Conservation (phyloP, 1,140 invertebrate species). For the Gonatopus flavifemur region DNA sequence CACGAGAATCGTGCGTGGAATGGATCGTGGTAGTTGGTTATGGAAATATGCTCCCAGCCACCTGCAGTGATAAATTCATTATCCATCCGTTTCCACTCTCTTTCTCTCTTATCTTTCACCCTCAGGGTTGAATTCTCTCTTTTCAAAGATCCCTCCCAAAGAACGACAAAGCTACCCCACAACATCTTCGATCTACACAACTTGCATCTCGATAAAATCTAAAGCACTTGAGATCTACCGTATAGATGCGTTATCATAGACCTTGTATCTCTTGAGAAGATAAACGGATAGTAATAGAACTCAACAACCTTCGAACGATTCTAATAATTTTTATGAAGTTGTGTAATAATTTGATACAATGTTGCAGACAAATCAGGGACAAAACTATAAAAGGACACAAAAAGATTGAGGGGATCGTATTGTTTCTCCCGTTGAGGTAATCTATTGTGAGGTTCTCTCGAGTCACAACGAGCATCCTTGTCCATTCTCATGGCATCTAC, state of each 20-base stretch:
- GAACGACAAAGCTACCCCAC: constrained; percentile 21
- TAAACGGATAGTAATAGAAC: no score
- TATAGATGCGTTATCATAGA: no score
- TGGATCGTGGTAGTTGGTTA: constrained; percentile 43
- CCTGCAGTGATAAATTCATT: constrained; percentile 54
- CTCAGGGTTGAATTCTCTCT: neutral
- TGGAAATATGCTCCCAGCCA: constrained; percentile 51
- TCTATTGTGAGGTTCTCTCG: constrained; percentile 52
- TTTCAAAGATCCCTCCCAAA: constrained; percentile 12
- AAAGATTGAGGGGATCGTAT: constrained; percentile 40
- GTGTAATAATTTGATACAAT: no score
- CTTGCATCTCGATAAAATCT: no score
- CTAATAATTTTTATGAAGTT: no score
- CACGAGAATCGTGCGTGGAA: constrained; percentile 19
- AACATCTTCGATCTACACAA: no score
- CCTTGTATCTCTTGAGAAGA: no score
- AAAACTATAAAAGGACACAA: no score
- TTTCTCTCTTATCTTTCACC: constrained; percentile 12
- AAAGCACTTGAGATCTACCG: no score
- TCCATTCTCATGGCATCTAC: constrained; percentile 11
- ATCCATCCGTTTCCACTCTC: constrained; percentile 14
- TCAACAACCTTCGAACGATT: no score
- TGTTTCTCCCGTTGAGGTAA: constrained; percentile 51
- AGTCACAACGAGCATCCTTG: constrained; percentile 47
- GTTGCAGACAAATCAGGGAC: no score